Conservation (phyloP, 1,140 invertebrate genomes). For the Contarinia nasturtii region DNA sequence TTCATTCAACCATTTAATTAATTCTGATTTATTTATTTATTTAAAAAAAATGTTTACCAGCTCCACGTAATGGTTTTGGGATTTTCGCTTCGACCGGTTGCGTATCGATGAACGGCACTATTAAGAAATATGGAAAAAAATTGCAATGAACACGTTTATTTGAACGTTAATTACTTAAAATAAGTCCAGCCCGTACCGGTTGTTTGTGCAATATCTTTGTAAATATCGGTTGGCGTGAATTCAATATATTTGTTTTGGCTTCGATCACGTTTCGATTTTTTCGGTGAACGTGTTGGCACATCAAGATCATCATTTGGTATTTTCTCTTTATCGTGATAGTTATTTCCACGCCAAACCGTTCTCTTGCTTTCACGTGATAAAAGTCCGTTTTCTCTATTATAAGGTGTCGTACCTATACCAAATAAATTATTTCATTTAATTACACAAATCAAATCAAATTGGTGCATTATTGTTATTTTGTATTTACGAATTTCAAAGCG, state of each 20-base stretch:
- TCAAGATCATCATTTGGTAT: constrained; percentile 37
- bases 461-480: no score
- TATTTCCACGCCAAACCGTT: neutral
- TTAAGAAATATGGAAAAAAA: neutral
- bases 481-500: neutral
- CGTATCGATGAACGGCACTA: neutral
- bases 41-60: no score
- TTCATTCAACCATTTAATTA: no score
- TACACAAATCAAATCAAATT: no score
- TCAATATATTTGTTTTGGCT: constrained; percentile 46
- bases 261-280: constrained; percentile 35
- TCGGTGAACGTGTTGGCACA: constrained; percentile 33
- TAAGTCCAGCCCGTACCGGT: neutral
- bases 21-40: no score
- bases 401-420: no score
- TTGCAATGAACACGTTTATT: neutral
- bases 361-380: neutral
- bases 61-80: neutral
- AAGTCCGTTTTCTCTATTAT: no score
- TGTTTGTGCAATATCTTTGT: constrained; percentile 55
- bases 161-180: neutral
- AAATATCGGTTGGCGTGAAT: constrained; percentile 45
- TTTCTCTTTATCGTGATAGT: constrained; percentile 8
- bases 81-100: neutral
- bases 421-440: no score